These are phyloP conservation scores for Tonatia bakeri DNA, from an alignment of 2,113 vertebrate genomes.

Conservation along the genomic window DNA sequence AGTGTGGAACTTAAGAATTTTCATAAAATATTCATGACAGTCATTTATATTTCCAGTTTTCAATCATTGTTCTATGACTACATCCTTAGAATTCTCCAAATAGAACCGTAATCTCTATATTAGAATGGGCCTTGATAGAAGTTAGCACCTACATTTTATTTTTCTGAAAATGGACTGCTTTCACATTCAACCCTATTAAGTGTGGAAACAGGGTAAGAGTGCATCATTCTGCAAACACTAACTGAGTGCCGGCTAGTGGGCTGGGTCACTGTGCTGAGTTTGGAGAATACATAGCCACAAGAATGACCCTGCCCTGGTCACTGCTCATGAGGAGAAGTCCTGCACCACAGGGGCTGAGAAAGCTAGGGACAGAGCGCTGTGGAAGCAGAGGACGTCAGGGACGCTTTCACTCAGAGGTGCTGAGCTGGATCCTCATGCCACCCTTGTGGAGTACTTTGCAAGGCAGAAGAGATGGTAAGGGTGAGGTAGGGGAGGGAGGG, in stretches of 20 bases:
- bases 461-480: neutral
- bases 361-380: neutral
- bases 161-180: neutral
- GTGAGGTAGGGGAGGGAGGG: neutral
- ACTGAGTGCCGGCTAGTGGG: neutral
- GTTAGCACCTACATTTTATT: neutral
- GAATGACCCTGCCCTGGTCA: neutral
- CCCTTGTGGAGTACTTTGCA: neutral
- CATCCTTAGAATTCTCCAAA: neutral
- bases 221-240: neutral
- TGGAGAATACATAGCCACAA: neutral
- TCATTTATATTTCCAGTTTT: slow-evolving; percentile 51
- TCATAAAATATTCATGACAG: slow-evolving; percentile 43
- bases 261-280: neutral
- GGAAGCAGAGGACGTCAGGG: neutral
- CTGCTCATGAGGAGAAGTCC: neutral
- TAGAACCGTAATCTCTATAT: neutral
- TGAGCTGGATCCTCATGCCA: neutral
- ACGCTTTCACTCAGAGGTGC: neutral
- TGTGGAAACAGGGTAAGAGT: neutral
- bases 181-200: neutral
- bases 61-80: neutral
- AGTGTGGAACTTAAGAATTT: neutral
- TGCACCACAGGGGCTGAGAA: neutral
- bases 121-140: neutral